These are phyloP conservation scores for Euschistus heros DNA, from an alignment of 1,140 invertebrate genomes.

Conservation along the genomic window DNA sequence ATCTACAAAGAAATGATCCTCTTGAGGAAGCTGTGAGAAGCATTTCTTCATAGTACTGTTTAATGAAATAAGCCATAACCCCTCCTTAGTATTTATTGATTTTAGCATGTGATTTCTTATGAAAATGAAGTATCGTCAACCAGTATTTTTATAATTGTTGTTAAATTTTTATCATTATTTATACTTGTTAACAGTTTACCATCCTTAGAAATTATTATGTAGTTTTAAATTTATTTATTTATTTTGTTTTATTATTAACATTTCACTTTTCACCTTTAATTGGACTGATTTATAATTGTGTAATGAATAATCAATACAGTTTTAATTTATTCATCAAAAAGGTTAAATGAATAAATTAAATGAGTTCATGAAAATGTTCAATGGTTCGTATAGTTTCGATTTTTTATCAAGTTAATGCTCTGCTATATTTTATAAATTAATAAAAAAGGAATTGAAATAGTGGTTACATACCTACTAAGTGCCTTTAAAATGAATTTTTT, in stretches of 20 bases:
- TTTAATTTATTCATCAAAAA: too few relatives aligned
- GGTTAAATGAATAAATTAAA: too few relatives aligned
- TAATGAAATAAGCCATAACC: not conserved
- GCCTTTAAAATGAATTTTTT: too few relatives aligned
- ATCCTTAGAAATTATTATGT: constrained; percentile 11
- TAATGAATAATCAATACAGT: too few relatives aligned
- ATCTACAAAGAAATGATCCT: constrained; percentile 46
- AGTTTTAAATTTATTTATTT: constrained; percentile 11
- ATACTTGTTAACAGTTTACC: constrained; percentile 11
- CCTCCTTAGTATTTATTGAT: constrained; percentile 7
- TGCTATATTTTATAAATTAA: too few relatives aligned
- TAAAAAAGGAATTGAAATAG: too few relatives aligned
- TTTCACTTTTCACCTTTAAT: too few relatives aligned
- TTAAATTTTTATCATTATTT: constrained; percentile 17
- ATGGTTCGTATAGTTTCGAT: too few relatives aligned
- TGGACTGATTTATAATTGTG: too few relatives aligned
- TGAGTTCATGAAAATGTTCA: too few relatives aligned
- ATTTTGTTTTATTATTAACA: not conserved
- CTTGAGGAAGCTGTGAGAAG: constrained; percentile 46
- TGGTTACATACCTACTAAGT: too few relatives aligned
- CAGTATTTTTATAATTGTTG: constrained; percentile 17
- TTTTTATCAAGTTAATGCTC: too few relatives aligned
- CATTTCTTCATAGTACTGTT: constrained; percentile 40
- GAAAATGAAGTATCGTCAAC: constrained; percentile 1
- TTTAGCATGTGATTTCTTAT: constrained; percentile 6